phyloP scores from a whole-genome alignment of 2,797 vertebrate genomes.

The Catamblyrhynchus diadema region DNA sequence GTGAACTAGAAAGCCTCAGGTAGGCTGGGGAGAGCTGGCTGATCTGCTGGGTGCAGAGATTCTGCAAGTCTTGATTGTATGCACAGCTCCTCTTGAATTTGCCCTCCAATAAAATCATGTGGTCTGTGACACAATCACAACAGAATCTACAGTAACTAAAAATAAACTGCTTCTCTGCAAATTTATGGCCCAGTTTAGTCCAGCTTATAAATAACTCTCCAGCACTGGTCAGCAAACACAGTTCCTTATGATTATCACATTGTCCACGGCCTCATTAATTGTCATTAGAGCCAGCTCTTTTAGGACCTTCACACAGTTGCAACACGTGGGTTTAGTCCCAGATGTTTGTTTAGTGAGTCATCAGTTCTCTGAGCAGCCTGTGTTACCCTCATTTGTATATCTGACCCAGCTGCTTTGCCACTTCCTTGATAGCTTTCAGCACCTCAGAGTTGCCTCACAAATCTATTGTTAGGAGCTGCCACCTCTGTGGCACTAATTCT shows the following conservation, averaged over 20 bases:
- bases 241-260: background rate
- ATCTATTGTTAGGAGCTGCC: background rate
- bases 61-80: background rate
- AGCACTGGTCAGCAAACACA: background rate
- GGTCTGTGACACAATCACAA: background rate
- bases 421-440: background rate
- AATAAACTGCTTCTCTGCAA: background rate
- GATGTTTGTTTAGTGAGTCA: background rate
- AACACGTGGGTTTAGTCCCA: background rate
- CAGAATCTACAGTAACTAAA: background rate
- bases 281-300: background rate
- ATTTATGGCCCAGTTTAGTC: background rate
- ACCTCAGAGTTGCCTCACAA: background rate
- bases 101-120: background rate
- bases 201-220: background rate
- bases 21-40: background rate
- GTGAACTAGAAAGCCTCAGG: background rate
- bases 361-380: background rate
- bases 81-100: background rate
- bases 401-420: background rate
- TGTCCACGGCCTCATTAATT: background rate
- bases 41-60: background rate
- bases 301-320: background rate
- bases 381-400: rapidly evolving
- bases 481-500: background rate